Evolutionary conservation across 1,140 invertebrate species (phyloP), one percentile per base, ranked within the genome.

Genomic region (Drosophila quadrilineata): DNA sequence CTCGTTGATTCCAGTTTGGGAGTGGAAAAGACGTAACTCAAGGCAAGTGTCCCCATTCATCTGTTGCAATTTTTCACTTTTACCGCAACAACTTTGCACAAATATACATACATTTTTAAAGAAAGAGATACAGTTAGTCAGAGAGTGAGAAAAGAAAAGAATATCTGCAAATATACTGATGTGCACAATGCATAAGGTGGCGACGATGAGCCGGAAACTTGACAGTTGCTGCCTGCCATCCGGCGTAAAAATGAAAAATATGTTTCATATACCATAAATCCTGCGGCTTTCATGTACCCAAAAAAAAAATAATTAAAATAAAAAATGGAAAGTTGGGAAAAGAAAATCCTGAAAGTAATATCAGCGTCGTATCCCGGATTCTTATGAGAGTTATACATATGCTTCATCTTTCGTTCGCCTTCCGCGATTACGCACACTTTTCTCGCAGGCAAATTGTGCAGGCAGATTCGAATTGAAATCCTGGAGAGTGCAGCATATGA

Each of bases 251-350:
- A 76, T 77, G 77, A 76, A 63, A 73, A 85, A 77, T 77, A 85
- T 84, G 77, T 74, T 84, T 45, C 73, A 71, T n/a, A n/a, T n/a
- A n/a, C n/a, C 73, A 82, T 82, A 84, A 84, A 84, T 84, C 74
- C 79, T 64, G 66, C 50, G 65, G 73, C 73, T 77, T 69, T 73
- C 59, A 48, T 56, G 56, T n/a, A n/a, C n/a, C n/a, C n/a, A n/a
- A n/a, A n/a, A n/a, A n/a, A n/a, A n/a, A n/a, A n/a, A n/a, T n/a
- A n/a, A n/a, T n/a, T n/a, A n/a, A n/a, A n/a, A n/a, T n/a, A n/a
- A n/a, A n/a, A n/a, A n/a, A n/a, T n/a, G n/a, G n/a, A n/a, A n/a
- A n/a, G n/a, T n/a, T n/a, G n/a, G n/a, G 26, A 17, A 45, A 21
- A 17, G 8, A 12, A 10, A 3, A 38, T 38, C 2, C 14, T 14